Percentiles rank a stretch among this genome's conserved stretches.
These are phyloP conservation scores for Cepaea hortensis DNA, from an alignment of 2,888 invertebrate genomes.

Conservation along the genomic window DNA sequence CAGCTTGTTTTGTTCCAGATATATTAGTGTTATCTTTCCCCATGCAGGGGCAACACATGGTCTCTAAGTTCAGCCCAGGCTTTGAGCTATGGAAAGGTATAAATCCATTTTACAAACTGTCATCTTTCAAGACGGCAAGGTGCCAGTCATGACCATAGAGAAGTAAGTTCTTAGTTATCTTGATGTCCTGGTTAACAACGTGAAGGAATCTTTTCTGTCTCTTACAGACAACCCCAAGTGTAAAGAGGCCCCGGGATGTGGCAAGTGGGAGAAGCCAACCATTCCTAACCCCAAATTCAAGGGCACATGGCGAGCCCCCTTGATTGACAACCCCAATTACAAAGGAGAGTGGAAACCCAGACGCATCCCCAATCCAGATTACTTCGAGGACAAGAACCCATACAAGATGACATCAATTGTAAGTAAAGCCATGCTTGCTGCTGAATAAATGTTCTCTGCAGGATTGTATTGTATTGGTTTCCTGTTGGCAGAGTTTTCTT, in stretches of 20 bases:
- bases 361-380: conserved; percentile 92
- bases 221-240: conserved; percentile 88
- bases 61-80: no score
- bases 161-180: not conserved
- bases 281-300: conserved; percentile 94
- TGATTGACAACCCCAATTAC: conserved; percentile 79
- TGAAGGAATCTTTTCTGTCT: not conserved
- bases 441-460: no score
- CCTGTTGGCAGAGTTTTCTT: no score
- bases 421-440: conserved; percentile 77
- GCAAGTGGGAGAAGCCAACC: conserved; percentile 89
- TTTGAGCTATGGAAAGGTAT: no score
- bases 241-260: conserved; percentile 89
- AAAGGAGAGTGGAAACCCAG: conserved; percentile 80
- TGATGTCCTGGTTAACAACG: not conserved
- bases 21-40: no score
- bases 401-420: conserved; percentile 88
- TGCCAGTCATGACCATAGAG: no score
- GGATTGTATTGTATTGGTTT: no score
- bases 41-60: no score
- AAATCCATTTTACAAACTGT: no score
- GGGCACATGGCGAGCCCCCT: conserved; percentile 92
- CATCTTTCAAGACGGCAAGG: no score
- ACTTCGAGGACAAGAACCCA: conserved; percentile 91
- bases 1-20: no score